phyloP scores from a whole-genome alignment of 2,797 vertebrate genomes.

The Coilia nasus region DNA sequence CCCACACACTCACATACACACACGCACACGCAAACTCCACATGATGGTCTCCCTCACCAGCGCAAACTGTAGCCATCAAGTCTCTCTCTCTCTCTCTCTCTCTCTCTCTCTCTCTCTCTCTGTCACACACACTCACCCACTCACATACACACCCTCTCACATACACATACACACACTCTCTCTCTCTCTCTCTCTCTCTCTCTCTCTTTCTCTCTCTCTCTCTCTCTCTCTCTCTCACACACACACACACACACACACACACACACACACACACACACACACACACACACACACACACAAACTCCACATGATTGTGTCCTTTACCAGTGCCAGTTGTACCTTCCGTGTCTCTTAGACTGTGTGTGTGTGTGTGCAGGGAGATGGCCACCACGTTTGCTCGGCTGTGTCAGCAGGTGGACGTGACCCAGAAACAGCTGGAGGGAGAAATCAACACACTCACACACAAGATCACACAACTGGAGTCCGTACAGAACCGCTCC shows the following conservation, averaged over 20 bases:
- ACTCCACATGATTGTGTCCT: too few relatives aligned
- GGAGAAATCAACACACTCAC: slow-evolving; percentile 84
- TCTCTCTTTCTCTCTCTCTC: too few relatives aligned
- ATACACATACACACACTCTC: neutral
- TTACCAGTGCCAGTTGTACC: too few relatives aligned
- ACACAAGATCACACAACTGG: slow-evolving; percentile 86
- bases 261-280: neutral
- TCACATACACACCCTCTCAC: neutral
- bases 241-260: neutral
- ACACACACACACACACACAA: too few relatives aligned
- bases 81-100: too few relatives aligned
- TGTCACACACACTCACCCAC: slow-evolving; percentile 10
- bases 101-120: too few relatives aligned
- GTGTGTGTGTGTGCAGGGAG: slow-evolving; percentile 79
- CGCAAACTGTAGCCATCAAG: slow-evolving; percentile 96
- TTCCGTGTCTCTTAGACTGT: too few relatives aligned
- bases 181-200: too few relatives aligned
- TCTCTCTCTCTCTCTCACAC: too few relatives aligned
- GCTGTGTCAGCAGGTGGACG: slow-evolving; percentile 84
- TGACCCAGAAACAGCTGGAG: slow-evolving; percentile 88
- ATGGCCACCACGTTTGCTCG: slow-evolving; percentile 78
- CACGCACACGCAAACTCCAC: neutral
- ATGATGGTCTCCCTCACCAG: slow-evolving; percentile 82
- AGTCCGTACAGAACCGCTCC: slow-evolving; percentile 84
- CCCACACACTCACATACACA: neutral